Percentiles rank a stretch among this genome's conserved stretches.
Conservation (phyloP, 2,113 vertebrate species). For the Pygoscelis adeliae region DNA sequence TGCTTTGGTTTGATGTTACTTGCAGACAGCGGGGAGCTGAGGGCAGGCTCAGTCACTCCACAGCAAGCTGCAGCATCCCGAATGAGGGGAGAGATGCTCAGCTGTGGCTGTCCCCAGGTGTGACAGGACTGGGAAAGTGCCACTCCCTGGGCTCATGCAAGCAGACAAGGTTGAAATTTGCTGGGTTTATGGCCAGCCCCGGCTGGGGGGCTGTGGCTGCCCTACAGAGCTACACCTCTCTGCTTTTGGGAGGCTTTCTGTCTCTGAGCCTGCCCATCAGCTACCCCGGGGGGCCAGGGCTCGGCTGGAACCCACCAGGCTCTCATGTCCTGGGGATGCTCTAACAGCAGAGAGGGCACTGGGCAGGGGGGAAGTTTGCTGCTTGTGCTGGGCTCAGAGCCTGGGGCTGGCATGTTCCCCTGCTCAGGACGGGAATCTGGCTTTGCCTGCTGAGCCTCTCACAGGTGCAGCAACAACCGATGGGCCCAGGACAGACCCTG, state of each 20-base stretch:
- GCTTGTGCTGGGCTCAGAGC: neutral
- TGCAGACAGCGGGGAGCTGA: neutral
- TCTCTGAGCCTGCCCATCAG: neutral
- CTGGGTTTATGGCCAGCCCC: neutral
- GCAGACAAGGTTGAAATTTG: neutral
- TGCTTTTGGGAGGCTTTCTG: neutral
- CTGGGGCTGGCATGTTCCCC: neutral
- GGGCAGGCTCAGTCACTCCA: neutral
- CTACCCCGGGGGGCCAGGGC: fast-evolving
- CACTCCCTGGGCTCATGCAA: neutral
- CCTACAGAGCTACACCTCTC: neutral
- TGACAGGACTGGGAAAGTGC: neutral
- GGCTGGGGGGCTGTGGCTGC: neutral
- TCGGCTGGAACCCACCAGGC: neutral
- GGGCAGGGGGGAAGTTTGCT: neutral
- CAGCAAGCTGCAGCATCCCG: neutral
- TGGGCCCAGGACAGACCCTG: neutral
- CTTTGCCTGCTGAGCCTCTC: neutral
- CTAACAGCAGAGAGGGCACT: neutral
- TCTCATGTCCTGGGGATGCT: neutral
- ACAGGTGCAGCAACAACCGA: neutral
- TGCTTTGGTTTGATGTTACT: neutral
- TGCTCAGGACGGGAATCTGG: neutral
- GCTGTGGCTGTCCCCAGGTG: neutral
- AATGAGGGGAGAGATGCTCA: neutral